A percentile compares a stretch with the other conserved stretches of the same genome.
phyloP scores from a whole-genome alignment of 2,888 invertebrate species.

The Resseliella maxima region DNA sequence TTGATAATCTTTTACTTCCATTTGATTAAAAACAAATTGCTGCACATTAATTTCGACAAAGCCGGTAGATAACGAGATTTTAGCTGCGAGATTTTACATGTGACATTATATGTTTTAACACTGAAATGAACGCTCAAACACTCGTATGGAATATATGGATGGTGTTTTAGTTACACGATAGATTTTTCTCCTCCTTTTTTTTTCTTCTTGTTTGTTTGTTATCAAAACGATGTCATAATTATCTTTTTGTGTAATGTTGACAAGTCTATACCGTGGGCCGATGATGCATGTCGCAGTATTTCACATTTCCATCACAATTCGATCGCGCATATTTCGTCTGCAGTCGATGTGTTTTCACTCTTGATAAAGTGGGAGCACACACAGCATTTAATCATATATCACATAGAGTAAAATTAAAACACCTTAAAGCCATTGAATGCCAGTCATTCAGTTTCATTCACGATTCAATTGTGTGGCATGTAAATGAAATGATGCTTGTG shows the following conservation, averaged over 20 bases:
- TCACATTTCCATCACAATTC: background rate
- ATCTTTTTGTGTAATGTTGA: background rate
- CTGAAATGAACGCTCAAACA: too few relatives aligned
- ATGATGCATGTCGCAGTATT: slow-evolving; percentile 23
- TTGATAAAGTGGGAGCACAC: slow-evolving; percentile 37
- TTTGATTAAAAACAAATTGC: background rate
- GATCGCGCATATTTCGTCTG: background rate
- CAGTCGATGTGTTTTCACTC: background rate
- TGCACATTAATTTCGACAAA: background rate
- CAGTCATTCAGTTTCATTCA: background rate
- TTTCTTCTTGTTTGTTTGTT: background rate
- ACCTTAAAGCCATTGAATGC: background rate
- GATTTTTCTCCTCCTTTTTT: too few relatives aligned
- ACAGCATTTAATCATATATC: slow-evolving; percentile 33
- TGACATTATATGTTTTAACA: too few relatives aligned
- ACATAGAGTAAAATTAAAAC: background rate
- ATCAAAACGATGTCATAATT: slow-evolving; percentile 46
- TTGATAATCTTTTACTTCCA: background rate
- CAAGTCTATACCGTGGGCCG: background rate
- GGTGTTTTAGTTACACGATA: background rate
- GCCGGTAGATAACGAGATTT: background rate
- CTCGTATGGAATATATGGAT: too few relatives aligned
- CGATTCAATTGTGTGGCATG: background rate
- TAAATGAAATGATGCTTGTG: background rate
- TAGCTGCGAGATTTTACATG: too few relatives aligned